Conservation (phyloP, 2,888 invertebrate genomes). For the Cheilosia pagana region DNA sequence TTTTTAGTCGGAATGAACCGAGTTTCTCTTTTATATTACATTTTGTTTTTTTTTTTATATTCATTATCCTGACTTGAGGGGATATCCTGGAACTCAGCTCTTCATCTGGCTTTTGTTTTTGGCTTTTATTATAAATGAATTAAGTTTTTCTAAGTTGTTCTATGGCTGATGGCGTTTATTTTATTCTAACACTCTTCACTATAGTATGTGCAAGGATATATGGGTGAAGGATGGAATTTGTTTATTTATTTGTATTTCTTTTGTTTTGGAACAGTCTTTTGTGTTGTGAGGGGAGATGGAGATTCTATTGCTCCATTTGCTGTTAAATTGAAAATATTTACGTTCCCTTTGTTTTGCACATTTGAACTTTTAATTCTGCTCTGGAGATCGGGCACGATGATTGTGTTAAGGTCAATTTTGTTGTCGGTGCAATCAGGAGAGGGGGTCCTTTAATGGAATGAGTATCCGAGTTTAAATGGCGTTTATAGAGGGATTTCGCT, state of each 20-base stretch:
- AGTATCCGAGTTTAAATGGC: too few relatives aligned
- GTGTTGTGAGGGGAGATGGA: conserved; percentile 1
- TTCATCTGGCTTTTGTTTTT: conserved; percentile 61
- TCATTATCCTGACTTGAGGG: conserved; percentile 56
- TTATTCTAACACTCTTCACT: conserved; percentile 29
- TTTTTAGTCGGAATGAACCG: conserved; percentile 23
- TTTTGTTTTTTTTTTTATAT: conserved; percentile 41
- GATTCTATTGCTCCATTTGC: conserved; percentile 20
- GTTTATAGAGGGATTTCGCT: too few relatives aligned
- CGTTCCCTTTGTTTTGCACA: conserved; percentile 22
- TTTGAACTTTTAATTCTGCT: conserved; percentile 24
- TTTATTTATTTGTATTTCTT: conserved; percentile 31
- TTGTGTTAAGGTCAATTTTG: conserved; percentile 28
- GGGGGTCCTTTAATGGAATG: neutral
- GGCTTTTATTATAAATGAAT: conserved; percentile 59
- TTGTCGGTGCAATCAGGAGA: neutral
- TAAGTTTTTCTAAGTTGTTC: conserved; percentile 38
- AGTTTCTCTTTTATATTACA: conserved; percentile 37
- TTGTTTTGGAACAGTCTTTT: conserved; percentile 43
- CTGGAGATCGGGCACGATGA: conserved; percentile 7
- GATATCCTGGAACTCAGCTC: conserved; percentile 36
- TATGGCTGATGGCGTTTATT: conserved; percentile 40
- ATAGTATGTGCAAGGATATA: conserved; percentile 11
- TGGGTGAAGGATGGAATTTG: conserved; percentile 54
- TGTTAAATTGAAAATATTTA: conserved; percentile 34